Evolutionary conservation across 2,797 vertebrate genomes (phyloP).

Genomic region (Paramormyrops hopkinsi): DNA sequence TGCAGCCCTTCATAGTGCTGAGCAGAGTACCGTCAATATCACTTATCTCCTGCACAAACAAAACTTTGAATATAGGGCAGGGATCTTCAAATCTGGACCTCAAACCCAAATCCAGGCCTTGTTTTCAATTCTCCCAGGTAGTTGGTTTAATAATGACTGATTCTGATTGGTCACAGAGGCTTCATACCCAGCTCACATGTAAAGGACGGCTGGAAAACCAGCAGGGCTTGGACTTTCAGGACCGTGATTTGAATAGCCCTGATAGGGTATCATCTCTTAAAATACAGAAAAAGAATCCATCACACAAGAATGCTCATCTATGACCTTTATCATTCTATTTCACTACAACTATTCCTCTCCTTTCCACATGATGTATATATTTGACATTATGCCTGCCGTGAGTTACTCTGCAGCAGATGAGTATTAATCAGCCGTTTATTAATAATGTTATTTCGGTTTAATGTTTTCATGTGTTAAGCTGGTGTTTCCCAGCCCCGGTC

Average conservation of each 20-base stretch:
- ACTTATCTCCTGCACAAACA: not conserved
- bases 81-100: not conserved
- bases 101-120: too few relatives aligned
- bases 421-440: not conserved
- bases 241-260: too few relatives aligned
- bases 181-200: too few relatives aligned
- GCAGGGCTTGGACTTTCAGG: too few relatives aligned
- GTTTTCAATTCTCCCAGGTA: too few relatives aligned
- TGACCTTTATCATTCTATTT: not conserved
- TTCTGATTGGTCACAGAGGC: too few relatives aligned
- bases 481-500: not conserved
- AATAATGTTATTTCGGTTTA: not conserved
- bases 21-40: not conserved
- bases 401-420: not conserved
- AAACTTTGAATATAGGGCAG: not conserved
- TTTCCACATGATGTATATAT: not conserved
- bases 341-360: not conserved
- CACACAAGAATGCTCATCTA: not conserved
- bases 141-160: too few relatives aligned
- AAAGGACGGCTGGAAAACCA: too few relatives aligned
- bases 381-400: not conserved
- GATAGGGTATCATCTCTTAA: not conserved
- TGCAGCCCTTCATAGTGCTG: not conserved
- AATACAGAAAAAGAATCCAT: not conserved
- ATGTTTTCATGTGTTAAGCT: slow-evolving; percentile 10